Conservation (phyloP, 2,797 vertebrate species). For the Yasuhikotakia modesta region DNA sequence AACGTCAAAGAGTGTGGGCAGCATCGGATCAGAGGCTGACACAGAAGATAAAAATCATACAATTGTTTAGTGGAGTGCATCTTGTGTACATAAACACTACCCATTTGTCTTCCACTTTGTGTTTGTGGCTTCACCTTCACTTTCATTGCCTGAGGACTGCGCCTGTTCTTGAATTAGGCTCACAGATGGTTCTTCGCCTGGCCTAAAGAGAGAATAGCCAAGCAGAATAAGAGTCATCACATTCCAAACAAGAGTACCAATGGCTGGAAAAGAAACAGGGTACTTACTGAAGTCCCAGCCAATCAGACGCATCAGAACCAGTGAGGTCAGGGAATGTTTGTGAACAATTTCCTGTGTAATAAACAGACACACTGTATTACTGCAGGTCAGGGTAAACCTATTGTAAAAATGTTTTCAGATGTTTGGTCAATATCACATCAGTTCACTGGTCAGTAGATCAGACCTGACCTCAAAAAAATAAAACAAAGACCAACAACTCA, state of each 20-base stretch:
- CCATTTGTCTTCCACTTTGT: constrained; percentile 81
- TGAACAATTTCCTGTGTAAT: constrained; percentile 75
- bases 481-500: too few species aligned
- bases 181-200: constrained; percentile 71
- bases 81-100: constrained; percentile 43
- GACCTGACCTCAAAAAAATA: too few species aligned
- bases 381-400: neutral
- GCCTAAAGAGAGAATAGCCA: constrained; percentile 64
- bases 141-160: constrained; percentile 62
- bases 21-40: constrained; percentile 57
- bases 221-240: neutral
- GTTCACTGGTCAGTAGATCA: too few species aligned
- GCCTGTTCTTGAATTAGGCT: constrained; percentile 80
- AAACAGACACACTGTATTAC: too few species aligned
- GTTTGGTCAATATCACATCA: too few species aligned
- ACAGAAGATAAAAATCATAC: neutral
- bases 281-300: constrained; percentile 82
- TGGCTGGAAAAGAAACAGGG: constrained; percentile 27
- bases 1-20: constrained; percentile 73
- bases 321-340: constrained; percentile 83
- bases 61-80: accelerated
- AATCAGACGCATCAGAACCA: constrained; percentile 85
- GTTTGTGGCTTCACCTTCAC: constrained; percentile 76
- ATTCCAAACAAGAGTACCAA: neutral
- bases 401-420: neutral